These are phyloP conservation scores for Gephyroberyx darwinii DNA, from an alignment of 2,797 vertebrate genomes.

Conservation along the genomic window DNA sequence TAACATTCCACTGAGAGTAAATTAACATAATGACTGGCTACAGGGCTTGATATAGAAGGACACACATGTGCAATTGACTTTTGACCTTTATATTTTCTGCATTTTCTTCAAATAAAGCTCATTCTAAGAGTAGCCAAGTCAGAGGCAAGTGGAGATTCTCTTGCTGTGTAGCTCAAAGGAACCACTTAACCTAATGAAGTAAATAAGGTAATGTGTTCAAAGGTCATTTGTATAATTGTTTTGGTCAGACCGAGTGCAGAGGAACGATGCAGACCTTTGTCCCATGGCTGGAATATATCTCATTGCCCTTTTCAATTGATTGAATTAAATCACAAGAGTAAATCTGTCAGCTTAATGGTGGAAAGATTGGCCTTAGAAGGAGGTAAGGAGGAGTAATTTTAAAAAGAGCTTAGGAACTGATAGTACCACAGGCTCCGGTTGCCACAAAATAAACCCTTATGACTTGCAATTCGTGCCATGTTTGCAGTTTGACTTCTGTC, in stretches of 20 bases:
- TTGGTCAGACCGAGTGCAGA: constrained; percentile 73
- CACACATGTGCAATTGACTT: constrained; percentile 32
- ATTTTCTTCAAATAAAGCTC: constrained; percentile 52
- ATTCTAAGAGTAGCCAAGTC: constrained; percentile 53
- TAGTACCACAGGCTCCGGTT: constrained; percentile 43
- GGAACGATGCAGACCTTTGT: constrained; percentile 81
- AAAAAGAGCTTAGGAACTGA: constrained; percentile 51
- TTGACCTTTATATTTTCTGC: constrained; percentile 59
- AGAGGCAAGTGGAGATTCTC: constrained; percentile 54
- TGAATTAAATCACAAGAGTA: constrained; percentile 79
- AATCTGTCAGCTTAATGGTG: constrained; percentile 80
- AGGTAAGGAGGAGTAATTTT: constrained; percentile 59
- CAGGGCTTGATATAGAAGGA: constrained; percentile 43
- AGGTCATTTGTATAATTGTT: constrained; percentile 87
- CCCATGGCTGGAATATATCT: constrained; percentile 79
- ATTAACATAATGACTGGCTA: constrained; percentile 38
- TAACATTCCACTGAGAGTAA: constrained; percentile 42
- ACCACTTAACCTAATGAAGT: constrained; percentile 83
- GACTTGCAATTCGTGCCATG: constrained; percentile 35
- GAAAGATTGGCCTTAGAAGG: constrained; percentile 67
- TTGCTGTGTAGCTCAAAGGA: constrained; percentile 53
- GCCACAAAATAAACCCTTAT: constrained; percentile 51
- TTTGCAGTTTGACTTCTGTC: constrained; percentile 52
- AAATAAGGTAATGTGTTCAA: constrained; percentile 78
- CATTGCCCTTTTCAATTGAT: constrained; percentile 71